A percentile compares a stretch with the other conserved stretches of the same genome.
Evolutionary conservation across 2,113 vertebrate genomes (phyloP).

Genomic region (Chamaetylas fuelleborni): DNA sequence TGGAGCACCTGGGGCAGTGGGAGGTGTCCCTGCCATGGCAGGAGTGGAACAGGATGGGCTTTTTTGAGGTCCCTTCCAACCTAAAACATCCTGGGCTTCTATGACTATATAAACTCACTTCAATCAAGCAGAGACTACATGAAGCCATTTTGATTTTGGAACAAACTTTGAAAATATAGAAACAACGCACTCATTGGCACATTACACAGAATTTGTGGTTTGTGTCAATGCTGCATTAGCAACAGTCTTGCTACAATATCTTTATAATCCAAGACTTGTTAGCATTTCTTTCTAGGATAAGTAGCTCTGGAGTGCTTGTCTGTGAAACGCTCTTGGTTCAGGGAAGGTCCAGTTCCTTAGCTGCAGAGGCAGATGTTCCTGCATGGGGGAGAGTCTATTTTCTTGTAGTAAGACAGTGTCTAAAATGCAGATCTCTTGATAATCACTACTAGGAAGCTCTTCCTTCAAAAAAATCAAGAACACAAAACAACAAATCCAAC

Average conservation of each 20-base stretch:
- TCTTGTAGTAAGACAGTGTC: neutral
- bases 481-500: neutral
- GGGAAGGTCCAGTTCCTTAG: neutral
- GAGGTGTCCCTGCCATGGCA: too few species aligned
- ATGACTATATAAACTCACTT: neutral
- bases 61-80: neutral
- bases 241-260: neutral
- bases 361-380: neutral
- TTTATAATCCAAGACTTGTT: neutral
- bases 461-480: neutral
- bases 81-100: neutral
- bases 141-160: neutral
- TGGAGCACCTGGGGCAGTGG: too few species aligned
- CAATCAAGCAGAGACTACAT: neutral
- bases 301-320: neutral
- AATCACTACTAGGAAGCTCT: neutral
- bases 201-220: neutral
- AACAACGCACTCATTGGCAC: neutral
- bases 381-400: neutral
- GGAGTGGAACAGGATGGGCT: accelerated
- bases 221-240: neutral
- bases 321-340: neutral
- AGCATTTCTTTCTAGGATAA: neutral
- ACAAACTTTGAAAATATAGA: neutral
- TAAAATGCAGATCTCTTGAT: neutral